Percentiles rank a stretch among this genome's conserved stretches.
Conservation (phyloP, 92 coral and sea anemone genomes). For the Isaurus tuberculatus region DNA sequence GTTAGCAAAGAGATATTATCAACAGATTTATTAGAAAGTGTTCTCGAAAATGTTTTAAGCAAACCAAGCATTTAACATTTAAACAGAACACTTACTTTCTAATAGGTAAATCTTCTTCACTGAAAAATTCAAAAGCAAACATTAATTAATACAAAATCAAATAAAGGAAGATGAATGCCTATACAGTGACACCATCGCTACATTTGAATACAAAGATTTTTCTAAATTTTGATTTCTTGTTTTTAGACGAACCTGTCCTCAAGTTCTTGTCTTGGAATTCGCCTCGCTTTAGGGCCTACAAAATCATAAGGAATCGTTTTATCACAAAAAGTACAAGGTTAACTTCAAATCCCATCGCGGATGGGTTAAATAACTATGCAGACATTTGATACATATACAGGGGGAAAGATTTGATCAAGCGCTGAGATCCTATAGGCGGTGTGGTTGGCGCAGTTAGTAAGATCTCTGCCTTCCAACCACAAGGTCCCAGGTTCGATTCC, state of each 20-base stretch:
- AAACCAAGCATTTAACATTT: no score
- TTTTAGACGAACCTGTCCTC: slow-evolving; percentile 29
- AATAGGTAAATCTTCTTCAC: slow-evolving; percentile 70
- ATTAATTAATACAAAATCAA: not conserved
- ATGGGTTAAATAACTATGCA: no score
- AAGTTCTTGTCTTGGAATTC: slow-evolving; percentile 21
- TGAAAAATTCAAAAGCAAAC: slow-evolving; percentile 20
- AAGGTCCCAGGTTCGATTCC: no score
- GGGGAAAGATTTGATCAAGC: no score
- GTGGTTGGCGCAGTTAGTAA: no score
- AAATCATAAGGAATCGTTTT: not conserved
- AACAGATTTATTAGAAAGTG: not conserved
- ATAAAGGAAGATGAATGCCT: not conserved
- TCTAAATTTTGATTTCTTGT: not conserved
- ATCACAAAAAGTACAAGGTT: not conserved
- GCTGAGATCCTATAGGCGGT: no score
- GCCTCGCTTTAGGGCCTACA: slow-evolving; percentile 14
- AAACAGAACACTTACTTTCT: slow-evolving; percentile 60
- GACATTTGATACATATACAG: no score
- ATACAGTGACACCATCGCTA: slow-evolving; percentile 1
- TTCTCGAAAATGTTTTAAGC: not conserved
- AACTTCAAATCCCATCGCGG: no score
- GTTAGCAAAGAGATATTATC: no score
- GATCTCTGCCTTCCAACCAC: no score
- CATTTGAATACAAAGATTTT: not conserved